Base-by-base conservation (phyloP, 1,140 invertebrate genomes). In the Eulimnadia texana region DNA sequence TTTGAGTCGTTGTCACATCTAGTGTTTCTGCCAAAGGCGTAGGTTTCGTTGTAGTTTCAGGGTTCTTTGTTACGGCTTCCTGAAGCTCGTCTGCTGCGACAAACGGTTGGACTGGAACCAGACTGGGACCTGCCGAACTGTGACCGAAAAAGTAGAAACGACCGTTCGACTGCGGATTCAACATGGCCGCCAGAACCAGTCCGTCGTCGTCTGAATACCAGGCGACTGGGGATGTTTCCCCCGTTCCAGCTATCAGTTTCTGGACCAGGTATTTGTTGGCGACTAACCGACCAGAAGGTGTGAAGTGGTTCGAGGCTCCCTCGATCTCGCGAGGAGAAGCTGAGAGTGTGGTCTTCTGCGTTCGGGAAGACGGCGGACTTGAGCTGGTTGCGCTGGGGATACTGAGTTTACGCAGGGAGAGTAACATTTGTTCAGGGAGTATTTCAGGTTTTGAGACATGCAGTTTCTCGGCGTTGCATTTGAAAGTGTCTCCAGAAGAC, bases 151-250 rank as follows among this genome's bases (percentile, higher is more conserved):
- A 57, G 22, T 58, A 62, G 50, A 55, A 58, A 50, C 62, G 55
- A 10, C 60, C 60, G 29, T 61, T 55, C 6, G 55, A 51, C 9
- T 51, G 25, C 33, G 57, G 51, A 9, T 28, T 50, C 28, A 56
- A 51, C 29, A 63, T 52, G 29, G 62, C 62, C 11, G 62, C 62
- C 22, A 63, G 42, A 13, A 63, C 62, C 0, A 63, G 23, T 23
- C 62, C 62, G 33, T 63, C 62, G 24, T 63, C 62, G 51, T 63
- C 62, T 0, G 62, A 63, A 29, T 53, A 63, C 62, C 62, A 63
- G 24, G 62, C 62, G 19, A 58, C 60, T 9, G 60, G 60, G 16
- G 51, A 54, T 1, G 29, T 54, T 52, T 61, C 60, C 13, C 60
- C 60, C n/a, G 60, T 52, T 22, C 50, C 60, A 20, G 60, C 60